Evolutionary conservation across 2,113 vertebrate species (phyloP).

Genomic region (Python bivittatus): DNA sequence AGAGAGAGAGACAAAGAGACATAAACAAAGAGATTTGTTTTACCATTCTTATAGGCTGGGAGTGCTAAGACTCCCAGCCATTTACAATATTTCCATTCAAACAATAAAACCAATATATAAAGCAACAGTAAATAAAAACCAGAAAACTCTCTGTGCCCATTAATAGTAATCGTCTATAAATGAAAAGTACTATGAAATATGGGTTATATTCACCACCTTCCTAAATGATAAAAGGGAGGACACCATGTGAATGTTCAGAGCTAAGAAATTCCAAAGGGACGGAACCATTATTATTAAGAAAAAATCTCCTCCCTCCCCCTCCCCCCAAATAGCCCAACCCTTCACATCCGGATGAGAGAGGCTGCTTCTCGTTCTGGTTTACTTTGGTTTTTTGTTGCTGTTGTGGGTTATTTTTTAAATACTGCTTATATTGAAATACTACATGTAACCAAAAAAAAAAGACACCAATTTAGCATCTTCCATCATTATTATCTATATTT

Average conservation of each 20-base stretch:
- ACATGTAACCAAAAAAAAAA: not conserved
- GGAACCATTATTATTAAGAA: not conserved
- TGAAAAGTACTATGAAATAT: not conserved
- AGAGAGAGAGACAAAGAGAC: not conserved
- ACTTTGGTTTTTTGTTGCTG: not conserved
- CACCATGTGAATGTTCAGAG: not conserved
- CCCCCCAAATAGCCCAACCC: not conserved
- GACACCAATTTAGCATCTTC: not conserved
- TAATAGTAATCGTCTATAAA: not conserved
- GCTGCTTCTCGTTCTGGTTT: not conserved
- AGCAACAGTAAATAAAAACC: not conserved
- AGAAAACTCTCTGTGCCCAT: not conserved
- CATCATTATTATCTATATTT: not conserved
- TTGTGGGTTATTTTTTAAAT: not conserved
- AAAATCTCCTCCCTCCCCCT: not conserved
- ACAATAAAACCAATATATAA: not conserved
- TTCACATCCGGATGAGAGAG: not conserved
- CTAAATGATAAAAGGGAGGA: not conserved
- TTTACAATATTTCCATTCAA: not conserved
- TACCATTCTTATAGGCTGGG: not conserved
- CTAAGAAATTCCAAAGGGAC: not conserved
- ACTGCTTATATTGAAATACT: not conserved
- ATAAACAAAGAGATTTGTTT: not conserved
- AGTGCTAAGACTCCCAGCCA: not conserved
- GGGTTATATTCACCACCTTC: not conserved